Evolutionary conservation across 2,797 vertebrate species (phyloP), one percentile per base, ranked within the genome.

Genomic region (Lateolabrax maculatus): DNA sequence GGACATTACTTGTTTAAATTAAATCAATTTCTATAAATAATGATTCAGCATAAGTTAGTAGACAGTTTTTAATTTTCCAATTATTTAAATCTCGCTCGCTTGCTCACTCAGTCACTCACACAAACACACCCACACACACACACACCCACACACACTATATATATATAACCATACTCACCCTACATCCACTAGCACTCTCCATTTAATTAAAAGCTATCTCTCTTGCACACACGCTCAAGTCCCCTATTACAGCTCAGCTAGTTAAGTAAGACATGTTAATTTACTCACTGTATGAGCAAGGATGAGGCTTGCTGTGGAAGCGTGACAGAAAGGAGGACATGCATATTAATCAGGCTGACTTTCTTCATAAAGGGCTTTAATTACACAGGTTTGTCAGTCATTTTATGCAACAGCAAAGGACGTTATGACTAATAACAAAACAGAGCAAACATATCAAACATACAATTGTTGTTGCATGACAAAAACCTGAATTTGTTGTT

Each of bases 161-260:
- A 36, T 7, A 10, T 19, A 10, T 11, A 65, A 9, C 31, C 39
- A 34, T 9, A 64, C 25, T 67, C 37, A 12, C 37, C 19, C 48
- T 44, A 34, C 23, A 39, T 66, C 44, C 19, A 51, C 37, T 9
- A 29, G 61, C 9, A 6, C 37, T 19, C 21, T 48, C 19, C 8
- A 67, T 73, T 84, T 82, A 82, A 80, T 82, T 77, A 78, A 58
- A 69, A 73, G 39, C 64, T 66, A 57, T 68, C 52, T 62, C 46
- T 62, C 68, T 58, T 67, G 18, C 34, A 48, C 80, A 79, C 12
- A 11, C 0, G 1, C 49, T 31, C 41, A 69, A 68, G 41, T 62
- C 53, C 41, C 53, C n/a, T 34, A 31, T 61, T 83, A 77, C 44
- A 72, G 68, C 37, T 60, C 71, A 51, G 75, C 64, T 58, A 61